Conservation (phyloP, 35 echinoderm and acorn worm species). For the Apostichopus parvimensis region DNA sequence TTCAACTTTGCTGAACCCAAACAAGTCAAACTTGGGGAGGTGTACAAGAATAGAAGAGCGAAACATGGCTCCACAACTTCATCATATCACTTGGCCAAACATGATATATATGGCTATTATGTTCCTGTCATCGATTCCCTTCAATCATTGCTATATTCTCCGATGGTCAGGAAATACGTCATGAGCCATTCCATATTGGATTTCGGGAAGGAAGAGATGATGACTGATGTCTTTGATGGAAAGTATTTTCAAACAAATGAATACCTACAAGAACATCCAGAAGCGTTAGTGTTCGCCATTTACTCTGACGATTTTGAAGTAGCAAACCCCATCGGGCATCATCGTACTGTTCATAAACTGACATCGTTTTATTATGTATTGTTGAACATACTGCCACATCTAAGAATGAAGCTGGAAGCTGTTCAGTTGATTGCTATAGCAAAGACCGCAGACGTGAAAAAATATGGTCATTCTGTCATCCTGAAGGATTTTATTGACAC, state of each 20-base stretch:
- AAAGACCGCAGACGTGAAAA: background rate
- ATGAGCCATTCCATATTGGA: background rate
- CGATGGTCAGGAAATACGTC: background rate
- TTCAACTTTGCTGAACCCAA: background rate
- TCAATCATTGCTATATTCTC: conserved; percentile 7
- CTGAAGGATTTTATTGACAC: conserved; percentile 27
- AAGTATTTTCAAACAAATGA: background rate
- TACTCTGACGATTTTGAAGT: conserved; percentile 20
- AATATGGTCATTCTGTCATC: no score
- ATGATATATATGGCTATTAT: conserved; percentile 8
- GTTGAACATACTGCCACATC: conserved; percentile 24
- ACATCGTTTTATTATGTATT: conserved; percentile 26
- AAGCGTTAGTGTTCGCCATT: conserved; percentile 18
- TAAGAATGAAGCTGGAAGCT: conserved; percentile 6
- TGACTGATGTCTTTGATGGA: conserved; percentile 29
- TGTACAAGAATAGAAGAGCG: conserved; percentile 13
- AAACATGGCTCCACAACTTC: background rate
- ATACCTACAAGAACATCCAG: background rate
- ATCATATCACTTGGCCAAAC: conserved; percentile 14
- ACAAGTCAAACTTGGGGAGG: background rate
- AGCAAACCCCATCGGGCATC: conserved; percentile 25
- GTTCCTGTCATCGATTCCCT: conserved; percentile 10
- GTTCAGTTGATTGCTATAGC: conserved; percentile 13
- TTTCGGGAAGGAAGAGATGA: background rate
- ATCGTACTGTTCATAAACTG: background rate